Percentiles rank a stretch among this genome's conserved stretches.
Conservation (phyloP, 1,140 invertebrate species). For the Drosophila subpulchrella region DNA sequence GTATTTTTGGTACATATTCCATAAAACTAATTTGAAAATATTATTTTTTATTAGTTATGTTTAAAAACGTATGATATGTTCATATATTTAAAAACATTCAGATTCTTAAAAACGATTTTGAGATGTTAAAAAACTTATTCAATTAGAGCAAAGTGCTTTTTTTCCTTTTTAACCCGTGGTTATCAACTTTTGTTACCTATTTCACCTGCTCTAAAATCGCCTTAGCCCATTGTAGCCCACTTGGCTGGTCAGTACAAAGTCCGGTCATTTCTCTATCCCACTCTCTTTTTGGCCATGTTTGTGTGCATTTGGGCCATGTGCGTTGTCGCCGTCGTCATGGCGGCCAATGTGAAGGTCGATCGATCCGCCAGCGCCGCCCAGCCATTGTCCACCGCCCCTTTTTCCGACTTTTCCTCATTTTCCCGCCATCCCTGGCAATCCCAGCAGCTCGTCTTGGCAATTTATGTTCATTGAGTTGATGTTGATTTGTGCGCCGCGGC, state of each 20-base stretch:
- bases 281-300: conserved; percentile 10
- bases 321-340: conserved; percentile 54
- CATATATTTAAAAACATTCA: no score
- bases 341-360: conserved; percentile 79
- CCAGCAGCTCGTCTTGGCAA: conserved; percentile 40
- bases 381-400: conserved; percentile 10
- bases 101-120: no score
- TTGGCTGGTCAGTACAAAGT: conserved; percentile 39
- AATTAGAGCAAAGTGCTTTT: no score
- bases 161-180: no score
- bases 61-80: no score
- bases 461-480: conserved; percentile 81
- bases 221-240: conserved; percentile 10
- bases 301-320: conserved; percentile 61
- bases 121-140: no score
- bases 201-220: background rate
- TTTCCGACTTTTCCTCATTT: background rate
- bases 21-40: no score
- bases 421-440: no score
- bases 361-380: conserved; percentile 52
- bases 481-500: conserved; percentile 75
- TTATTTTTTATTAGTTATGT: no score
- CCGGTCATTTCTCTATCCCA: conserved; percentile 24
- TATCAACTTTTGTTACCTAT: no score
- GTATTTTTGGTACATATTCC: no score